These are phyloP conservation scores for Urocitellus parryii DNA, from an alignment of 2,113 vertebrate genomes.

Conservation along the genomic window DNA sequence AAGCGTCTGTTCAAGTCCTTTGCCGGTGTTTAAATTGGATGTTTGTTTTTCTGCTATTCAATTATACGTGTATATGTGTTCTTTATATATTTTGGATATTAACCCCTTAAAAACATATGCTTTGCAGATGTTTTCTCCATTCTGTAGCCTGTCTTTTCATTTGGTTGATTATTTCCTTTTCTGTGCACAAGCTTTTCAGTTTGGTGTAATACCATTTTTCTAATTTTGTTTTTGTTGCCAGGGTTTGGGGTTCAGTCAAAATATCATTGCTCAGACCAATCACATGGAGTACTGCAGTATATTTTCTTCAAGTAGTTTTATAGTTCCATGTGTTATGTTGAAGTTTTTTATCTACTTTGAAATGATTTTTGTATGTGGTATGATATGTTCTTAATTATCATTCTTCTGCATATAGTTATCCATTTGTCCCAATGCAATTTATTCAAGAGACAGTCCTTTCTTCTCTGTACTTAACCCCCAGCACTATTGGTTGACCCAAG, in stretches of 20 bases:
- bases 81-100: too few species aligned
- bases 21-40: not conserved
- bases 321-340: too few species aligned
- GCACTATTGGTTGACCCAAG: too few species aligned
- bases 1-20: not conserved
- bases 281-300: not conserved
- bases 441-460: not conserved
- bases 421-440: too few species aligned
- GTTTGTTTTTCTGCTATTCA: not conserved
- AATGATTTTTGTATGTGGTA: too few species aligned
- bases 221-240: not conserved
- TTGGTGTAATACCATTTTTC: too few species aligned
- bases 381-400: not conserved
- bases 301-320: not conserved
- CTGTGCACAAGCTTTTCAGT: not conserved
- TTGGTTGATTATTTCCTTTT: too few species aligned
- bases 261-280: not conserved
- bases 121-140: too few species aligned
- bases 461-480: too few species aligned
- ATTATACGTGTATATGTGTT: not conserved
- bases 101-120: too few species aligned
- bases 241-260: not conserved
- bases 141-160: too few species aligned
- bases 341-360: too few species aligned
- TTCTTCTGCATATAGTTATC: not conserved